Evolutionary conservation across 2,888 invertebrate species (phyloP), one percentile per base, ranked within the genome.

Genomic region (Nephrocerus scutellatus): DNA sequence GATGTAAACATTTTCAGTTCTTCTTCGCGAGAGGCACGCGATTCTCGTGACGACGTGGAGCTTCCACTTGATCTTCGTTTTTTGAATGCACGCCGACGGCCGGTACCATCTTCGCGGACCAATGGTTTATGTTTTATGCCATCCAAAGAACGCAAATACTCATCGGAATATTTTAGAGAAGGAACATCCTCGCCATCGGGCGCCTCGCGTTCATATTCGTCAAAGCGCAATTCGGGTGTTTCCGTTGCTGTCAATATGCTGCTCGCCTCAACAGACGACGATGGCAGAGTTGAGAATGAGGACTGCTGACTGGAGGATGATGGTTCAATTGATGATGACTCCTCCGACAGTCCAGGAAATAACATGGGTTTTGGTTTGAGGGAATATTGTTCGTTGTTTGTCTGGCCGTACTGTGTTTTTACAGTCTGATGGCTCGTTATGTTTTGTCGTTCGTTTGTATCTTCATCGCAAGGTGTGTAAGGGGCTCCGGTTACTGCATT

Each of bases 1-100:
- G 78, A 77, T 47, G 78, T 77, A 53, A 78, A 77, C 69, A 75
- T 73, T 65, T 74, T 74, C 23, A 78, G 62, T 60, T 78, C 79
- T 57, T 79, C 77, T 51, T 78, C 77, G 39, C 77, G 75, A 19
- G 77, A 77, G 43, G 75, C 72, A 43, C 74, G 73, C 39, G 77
- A 77, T 12, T 76, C 76, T 53, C 65, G 71, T 38, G 77, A 77
- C 46, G 76, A 76, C 41, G 59, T 63, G 48, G 75, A 76, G 21
- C 69, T 69, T 21, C 65, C 64, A 47, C 76, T 77, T 25, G 76
- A 77, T 44, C 73, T 71, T 23, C 76, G 72, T 52, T 75, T 77
- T 60, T 74, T 75, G 59, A 74, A 78, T 54, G 74, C 77, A 43
- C 74, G 70, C 44, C 78, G 68, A 25, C 77, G 66, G 46, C 75